phyloP scores from a whole-genome alignment of 2,888 invertebrate species.

The Theristus sp. region DNA sequence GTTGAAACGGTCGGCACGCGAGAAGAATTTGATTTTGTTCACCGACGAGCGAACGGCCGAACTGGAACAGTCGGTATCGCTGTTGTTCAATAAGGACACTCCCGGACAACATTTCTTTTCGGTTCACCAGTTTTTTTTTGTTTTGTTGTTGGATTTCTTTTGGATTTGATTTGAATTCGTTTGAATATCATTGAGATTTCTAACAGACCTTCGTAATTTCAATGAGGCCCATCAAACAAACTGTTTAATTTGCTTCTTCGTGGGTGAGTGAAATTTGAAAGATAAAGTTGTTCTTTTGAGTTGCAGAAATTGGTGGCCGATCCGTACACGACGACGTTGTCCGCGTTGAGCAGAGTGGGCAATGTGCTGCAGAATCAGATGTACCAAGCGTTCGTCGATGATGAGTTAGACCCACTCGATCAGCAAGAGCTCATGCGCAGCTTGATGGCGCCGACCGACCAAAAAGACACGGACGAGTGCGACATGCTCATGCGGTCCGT shows the following conservation, averaged over 20 bases:
- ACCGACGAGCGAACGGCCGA: constrained; percentile 45
- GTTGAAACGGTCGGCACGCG: constrained; percentile 44
- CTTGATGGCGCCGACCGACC: constrained; percentile 6
- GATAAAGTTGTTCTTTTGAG: constrained; percentile 3
- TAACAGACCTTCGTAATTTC: background rate
- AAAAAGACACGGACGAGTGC: constrained; percentile 35
- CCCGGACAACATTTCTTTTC: background rate
- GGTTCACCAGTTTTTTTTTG: background rate
- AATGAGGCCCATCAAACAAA: too few relatives aligned
- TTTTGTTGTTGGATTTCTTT: background rate
- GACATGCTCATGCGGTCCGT: constrained; percentile 8
- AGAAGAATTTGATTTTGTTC: constrained; percentile 52
- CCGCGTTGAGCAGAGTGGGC: constrained; percentile 66
- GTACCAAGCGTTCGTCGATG: constrained; percentile 7
- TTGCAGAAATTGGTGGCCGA: constrained; percentile 41
- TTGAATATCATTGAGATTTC: background rate
- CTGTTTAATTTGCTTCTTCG: too few relatives aligned
- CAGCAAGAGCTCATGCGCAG: constrained; percentile 4
- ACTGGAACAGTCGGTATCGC: constrained; percentile 62
- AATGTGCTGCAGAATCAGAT: constrained; percentile 46
- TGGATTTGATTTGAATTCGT: background rate
- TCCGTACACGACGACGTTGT: constrained; percentile 63
- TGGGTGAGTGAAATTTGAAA: too few relatives aligned
- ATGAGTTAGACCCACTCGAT: constrained; percentile 10
- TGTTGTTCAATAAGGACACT: constrained; percentile 36